Conservation (phyloP, 2,113 vertebrate genomes). For the Osmerus mordax region DNA sequence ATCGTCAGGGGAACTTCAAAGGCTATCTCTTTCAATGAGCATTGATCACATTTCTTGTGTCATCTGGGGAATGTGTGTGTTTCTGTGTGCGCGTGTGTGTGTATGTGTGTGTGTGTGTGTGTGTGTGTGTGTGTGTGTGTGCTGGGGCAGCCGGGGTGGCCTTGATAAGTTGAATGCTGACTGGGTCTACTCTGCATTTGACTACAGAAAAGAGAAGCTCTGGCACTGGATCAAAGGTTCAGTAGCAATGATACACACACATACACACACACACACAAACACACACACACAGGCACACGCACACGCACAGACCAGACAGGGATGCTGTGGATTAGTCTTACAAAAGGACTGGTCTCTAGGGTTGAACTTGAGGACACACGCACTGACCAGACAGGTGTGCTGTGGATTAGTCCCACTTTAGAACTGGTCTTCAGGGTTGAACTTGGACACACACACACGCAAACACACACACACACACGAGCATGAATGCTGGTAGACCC, state of each 20-base stretch:
- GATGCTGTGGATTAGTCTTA: no score
- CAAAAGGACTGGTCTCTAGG: no score
- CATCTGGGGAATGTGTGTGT: not conserved
- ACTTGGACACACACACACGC: no score
- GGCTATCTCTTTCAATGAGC: slow-evolving; percentile 1
- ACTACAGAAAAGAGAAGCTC: slow-evolving; percentile 18
- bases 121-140: not conserved
- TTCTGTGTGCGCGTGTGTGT: slow-evolving; percentile 1
- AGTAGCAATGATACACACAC: slow-evolving; percentile 15
- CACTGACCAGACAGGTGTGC: no score
- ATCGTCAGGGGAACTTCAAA: slow-evolving; percentile 3
- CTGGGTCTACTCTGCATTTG: slow-evolving; percentile 15
- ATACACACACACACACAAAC: not conserved
- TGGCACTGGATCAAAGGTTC: slow-evolving; percentile 21
- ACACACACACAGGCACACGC: not conserved
- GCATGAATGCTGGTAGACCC: no score
- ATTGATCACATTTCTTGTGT: slow-evolving; percentile 19
- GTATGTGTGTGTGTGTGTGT: not conserved
- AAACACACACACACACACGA: no score
- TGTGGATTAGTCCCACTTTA: no score
- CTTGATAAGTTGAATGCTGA: slow-evolving; percentile 29
- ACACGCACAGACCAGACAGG: not conserved
- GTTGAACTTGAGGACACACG: no score
- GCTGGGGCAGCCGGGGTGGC: slow-evolving; percentile 7
- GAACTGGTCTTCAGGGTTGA: no score